A percentile compares a stretch with the other conserved stretches of the same genome.
These are phyloP conservation scores for Stenichneumon culpator DNA, from an alignment of 2,888 invertebrate genomes.

Conservation along the genomic window DNA sequence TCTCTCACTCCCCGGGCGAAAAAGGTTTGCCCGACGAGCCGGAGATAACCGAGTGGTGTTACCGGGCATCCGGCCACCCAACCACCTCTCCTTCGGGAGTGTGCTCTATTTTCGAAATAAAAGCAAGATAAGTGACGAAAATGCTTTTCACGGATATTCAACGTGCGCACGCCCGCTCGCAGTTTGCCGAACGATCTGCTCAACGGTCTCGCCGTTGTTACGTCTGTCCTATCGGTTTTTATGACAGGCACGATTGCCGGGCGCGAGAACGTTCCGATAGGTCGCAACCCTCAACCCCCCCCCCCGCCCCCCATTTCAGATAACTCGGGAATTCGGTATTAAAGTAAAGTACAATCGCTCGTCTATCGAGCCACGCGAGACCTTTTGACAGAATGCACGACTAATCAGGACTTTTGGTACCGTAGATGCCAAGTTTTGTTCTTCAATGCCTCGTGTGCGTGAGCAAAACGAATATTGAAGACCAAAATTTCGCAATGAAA, in stretches of 20 bases:
- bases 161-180: background rate
- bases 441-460: no score
- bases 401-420: background rate
- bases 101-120: slow-evolving; percentile 6
- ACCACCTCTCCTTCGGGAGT: background rate
- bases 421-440: no score
- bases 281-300: background rate
- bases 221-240: slow-evolving; percentile 31
- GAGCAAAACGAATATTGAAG: no score
- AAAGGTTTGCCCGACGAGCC: slow-evolving; percentile 11
- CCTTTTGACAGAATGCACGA: background rate
- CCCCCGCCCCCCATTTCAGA: background rate
- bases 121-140: slow-evolving; percentile 20
- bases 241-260: background rate
- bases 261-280: slow-evolving; percentile 16
- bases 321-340: background rate
- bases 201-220: slow-evolving; percentile 15
- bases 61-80: slow-evolving; percentile 7
- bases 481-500: no score
- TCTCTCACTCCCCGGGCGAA: background rate
- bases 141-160: slow-evolving; percentile 16
- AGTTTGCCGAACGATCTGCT: background rate
- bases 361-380: background rate
- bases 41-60: slow-evolving; percentile 23
- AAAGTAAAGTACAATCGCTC: background rate